Evolutionary conservation across 2,113 vertebrate species (phyloP).

Genomic region (Lutjanus erythropterus): DNA sequence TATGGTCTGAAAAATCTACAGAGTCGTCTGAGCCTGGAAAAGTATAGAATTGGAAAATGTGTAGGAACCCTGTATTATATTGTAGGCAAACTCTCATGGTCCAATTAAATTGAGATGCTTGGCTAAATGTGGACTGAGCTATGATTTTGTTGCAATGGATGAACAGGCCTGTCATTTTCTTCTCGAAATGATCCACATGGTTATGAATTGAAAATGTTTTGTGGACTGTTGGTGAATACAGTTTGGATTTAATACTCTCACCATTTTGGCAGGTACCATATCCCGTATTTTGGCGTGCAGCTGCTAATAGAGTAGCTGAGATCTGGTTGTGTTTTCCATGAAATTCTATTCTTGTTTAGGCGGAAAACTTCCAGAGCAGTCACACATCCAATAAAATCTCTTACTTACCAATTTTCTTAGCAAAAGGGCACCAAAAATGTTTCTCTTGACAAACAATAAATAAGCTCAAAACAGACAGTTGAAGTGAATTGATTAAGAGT

Average conservation of each 20-base stretch:
- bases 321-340: not conserved
- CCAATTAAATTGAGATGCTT: no score
- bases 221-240: not conserved
- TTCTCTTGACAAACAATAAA: not conserved
- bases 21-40: no score
- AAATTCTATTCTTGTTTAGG: not conserved
- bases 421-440: not conserved
- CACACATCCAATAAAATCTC: not conserved
- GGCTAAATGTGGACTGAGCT: no score
- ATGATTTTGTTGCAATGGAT: not conserved
- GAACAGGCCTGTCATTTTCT: not conserved
- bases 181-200: not conserved
- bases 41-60: no score
- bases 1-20: no score
- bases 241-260: not conserved
- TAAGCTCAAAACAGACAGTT: slow-evolving; percentile 4
- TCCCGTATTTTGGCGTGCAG: not conserved
- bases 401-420: not conserved
- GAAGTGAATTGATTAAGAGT: not conserved
- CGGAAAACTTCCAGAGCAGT: not conserved
- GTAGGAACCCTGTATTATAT: no score
- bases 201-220: not conserved
- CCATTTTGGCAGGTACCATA: not conserved
- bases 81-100: no score
- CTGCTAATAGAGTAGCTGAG: not conserved